phyloP scores from a whole-genome alignment of 2,888 invertebrate genomes.

The Griposia aprilina region DNA sequence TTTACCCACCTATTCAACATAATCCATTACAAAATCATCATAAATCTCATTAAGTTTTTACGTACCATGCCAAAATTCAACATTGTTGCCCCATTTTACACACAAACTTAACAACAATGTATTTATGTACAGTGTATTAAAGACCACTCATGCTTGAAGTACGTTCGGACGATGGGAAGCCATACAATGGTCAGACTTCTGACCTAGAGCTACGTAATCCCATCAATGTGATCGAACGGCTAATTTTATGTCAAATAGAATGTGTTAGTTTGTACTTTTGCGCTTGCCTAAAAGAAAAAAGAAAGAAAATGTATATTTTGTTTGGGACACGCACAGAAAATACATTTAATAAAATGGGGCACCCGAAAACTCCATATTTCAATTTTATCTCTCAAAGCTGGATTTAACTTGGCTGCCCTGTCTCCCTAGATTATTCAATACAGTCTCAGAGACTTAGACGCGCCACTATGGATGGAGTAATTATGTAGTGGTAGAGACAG shows the following conservation, averaged over 20 bases:
- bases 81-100: slow-evolving; percentile 31
- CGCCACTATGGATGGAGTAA: background rate
- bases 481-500: background rate
- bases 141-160: slow-evolving; percentile 60
- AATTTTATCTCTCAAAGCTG: background rate
- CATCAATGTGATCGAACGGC: slow-evolving; percentile 59
- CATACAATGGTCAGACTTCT: slow-evolving; percentile 56
- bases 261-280: slow-evolving; percentile 13
- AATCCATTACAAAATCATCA: slow-evolving; percentile 1
- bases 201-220: slow-evolving; percentile 67
- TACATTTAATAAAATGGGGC: background rate
- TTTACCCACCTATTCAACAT: background rate
- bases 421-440: background rate
- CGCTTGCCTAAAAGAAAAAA: background rate
- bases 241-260: slow-evolving; percentile 33
- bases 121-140: slow-evolving; percentile 26
- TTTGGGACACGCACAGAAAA: background rate
- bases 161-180: slow-evolving; percentile 62
- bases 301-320: background rate
- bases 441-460: background rate
- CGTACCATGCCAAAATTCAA: slow-evolving; percentile 29
- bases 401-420: background rate
- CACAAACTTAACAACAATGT: slow-evolving; percentile 16
- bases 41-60: slow-evolving; percentile 18
- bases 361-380: background rate